Evolutionary conservation across 1,140 invertebrate species (phyloP).

Genomic region (Atta colombica): DNA sequence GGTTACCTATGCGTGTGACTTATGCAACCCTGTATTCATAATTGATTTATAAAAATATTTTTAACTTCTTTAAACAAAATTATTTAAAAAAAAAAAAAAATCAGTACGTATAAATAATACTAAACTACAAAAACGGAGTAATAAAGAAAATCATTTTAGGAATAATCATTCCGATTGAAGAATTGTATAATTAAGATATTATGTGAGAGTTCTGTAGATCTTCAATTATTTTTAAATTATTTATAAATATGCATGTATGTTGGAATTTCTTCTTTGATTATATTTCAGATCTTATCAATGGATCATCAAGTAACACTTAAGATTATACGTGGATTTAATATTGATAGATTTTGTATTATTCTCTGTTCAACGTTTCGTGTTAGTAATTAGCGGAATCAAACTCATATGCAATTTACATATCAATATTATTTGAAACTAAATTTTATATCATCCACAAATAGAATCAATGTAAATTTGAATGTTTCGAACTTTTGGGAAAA

Average conservation of each 20-base stretch:
- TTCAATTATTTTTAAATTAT: neutral
- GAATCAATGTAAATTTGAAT: neutral
- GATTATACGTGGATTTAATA: neutral
- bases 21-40: constrained; percentile 51
- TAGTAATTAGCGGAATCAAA: neutral
- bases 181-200: constrained; percentile 3
- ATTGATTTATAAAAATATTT: constrained; percentile 12
- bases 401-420: neutral
- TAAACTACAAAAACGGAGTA: neutral
- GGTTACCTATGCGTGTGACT: constrained; percentile 29
- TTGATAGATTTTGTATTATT: neutral
- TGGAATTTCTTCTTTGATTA: neutral
- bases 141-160: neutral
- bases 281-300: constrained; percentile 1
- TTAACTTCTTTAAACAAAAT: neutral
- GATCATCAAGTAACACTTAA: neutral
- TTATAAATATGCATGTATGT: neutral
- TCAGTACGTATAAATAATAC: neutral
- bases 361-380: neutral
- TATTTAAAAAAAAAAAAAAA: too few relatives aligned
- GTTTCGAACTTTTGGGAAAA: neutral
- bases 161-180: neutral
- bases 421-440: constrained; percentile 13
- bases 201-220: neutral
- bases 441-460: neutral